Base-by-base conservation (phyloP, 2,888 invertebrate species). In the Trachelus tabidus region DNA sequence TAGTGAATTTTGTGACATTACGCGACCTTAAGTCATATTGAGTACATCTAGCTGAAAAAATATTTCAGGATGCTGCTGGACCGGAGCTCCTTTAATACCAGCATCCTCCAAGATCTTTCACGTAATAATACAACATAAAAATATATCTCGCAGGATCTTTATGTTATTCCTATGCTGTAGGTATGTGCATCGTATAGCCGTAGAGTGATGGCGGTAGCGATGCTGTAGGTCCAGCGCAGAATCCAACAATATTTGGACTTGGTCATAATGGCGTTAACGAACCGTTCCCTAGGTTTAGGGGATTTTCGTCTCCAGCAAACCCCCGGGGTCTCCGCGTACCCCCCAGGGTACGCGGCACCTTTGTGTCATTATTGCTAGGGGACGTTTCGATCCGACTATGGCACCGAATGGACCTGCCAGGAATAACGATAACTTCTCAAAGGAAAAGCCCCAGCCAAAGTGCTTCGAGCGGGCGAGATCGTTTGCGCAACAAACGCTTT, bases 221-320 rank as follows among this genome's bases (percentile, higher is more conserved):
- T 56, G 87, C 85, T 86, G 87, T 87, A 87, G 87, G 85, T 88
- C 86, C 73, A 40, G 23, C 73, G 69, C 71, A 83, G 81, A 81
- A 85, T 85, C 83, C 83, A 82, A 85, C 83, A 88, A 88, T 87
- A 88, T 88, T 88, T 88, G 83, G 86, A 87, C 87, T 83, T 76
- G 76, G 68, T 77, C 77, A 88, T 85, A 88, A 88, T 87, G 82
- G 81, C 84, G 82, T 82, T 87, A 87, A 88, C 86, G 84, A 87
- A 85, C 85, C 87, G 83, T 84, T 80, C 81, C 82, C 82, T 79
- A 82, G 82, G 80, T 81, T 85, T 83, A 82, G 78, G 76, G 81
- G 83, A 85, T 85, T 84, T 85, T 83, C 84, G 79, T 84, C 81
- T 82, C 80, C 74, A 81, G 82, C 81, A 80, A 82, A 76, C 81